Evolutionary conservation across 2,888 invertebrate species (phyloP).

Genomic region (Tholera decimalis): DNA sequence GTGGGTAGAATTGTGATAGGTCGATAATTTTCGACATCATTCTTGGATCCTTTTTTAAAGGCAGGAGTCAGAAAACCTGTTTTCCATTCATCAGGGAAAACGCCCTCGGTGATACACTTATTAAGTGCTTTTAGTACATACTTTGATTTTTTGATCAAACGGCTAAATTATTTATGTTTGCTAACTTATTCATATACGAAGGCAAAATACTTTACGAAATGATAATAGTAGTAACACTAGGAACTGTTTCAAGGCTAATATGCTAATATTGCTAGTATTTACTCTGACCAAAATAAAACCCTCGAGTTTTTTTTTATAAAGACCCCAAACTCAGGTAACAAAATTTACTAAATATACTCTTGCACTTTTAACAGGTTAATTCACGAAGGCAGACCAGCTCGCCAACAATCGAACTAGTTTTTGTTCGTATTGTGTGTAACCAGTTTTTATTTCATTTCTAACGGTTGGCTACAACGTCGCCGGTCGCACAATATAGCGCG

Average conservation of each 20-base stretch:
- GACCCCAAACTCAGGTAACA: constrained; percentile 46
- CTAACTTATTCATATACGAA: constrained; percentile 10
- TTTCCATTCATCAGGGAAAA: too few relatives aligned
- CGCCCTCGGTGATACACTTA: too few relatives aligned
- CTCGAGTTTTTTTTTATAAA: constrained; percentile 21
- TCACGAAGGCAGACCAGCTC: constrained; percentile 39
- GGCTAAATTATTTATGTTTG: background rate
- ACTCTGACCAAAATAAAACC: constrained; percentile 2
- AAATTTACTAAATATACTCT: constrained; percentile 6
- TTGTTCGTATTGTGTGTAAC: constrained; percentile 60
- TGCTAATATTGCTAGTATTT: constrained; percentile 15
- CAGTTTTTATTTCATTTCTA: constrained; percentile 76
- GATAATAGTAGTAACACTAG: constrained; percentile 17
- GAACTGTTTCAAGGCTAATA: constrained; percentile 32
- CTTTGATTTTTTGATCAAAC: too few relatives aligned
- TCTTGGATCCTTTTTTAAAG: too few relatives aligned
- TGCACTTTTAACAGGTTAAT: constrained; percentile 25
- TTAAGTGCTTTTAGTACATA: too few relatives aligned
- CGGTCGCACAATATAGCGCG: too few relatives aligned
- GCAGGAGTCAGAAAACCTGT: too few relatives aligned
- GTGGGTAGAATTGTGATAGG: too few relatives aligned
- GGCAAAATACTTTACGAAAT: background rate
- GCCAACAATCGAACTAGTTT: constrained; percentile 65
- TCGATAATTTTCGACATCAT: too few relatives aligned
- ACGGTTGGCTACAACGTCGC: constrained; percentile 74